Conservation (phyloP, 1,140 invertebrate genomes). For the Saccostrea glomerata region DNA sequence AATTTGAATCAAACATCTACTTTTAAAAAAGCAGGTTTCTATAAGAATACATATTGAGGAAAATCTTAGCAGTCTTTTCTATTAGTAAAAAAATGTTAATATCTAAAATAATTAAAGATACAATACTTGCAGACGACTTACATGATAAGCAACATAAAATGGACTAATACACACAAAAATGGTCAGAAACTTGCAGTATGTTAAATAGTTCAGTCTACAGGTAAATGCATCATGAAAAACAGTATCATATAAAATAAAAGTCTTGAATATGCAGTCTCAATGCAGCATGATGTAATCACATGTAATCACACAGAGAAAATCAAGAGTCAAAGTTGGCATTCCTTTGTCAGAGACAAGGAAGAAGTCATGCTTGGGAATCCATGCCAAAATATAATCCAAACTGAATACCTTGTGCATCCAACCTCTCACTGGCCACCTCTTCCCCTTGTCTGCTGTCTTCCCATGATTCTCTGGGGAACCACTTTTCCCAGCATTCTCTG, state of each 20-base stretch:
- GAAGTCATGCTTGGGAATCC: slow-evolving; percentile 20
- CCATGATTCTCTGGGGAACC: slow-evolving; percentile 19
- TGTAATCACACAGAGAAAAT: slow-evolving; percentile 40
- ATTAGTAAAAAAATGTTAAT: background rate
- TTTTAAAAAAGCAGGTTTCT: background rate
- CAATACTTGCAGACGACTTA: background rate
- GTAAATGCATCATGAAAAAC: background rate
- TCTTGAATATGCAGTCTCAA: background rate
- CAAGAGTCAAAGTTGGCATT: slow-evolving; percentile 36
- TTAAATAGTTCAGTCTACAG: slow-evolving; percentile 8
- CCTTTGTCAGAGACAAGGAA: slow-evolving; percentile 6
- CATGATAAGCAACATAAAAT: background rate
- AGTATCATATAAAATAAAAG: background rate
- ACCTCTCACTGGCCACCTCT: slow-evolving; percentile 14
- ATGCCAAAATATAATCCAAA: slow-evolving; percentile 5
- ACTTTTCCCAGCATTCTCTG: slow-evolving; percentile 1
- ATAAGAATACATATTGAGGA: background rate
- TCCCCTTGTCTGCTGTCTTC: background rate
- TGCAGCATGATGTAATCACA: slow-evolving; percentile 27
- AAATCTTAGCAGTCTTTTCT: background rate
- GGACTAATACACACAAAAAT: background rate
- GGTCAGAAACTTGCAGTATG: background rate
- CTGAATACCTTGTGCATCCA: slow-evolving; percentile 18
- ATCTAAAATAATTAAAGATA: background rate
- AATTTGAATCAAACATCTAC: background rate